Evolutionary conservation across 2,797 vertebrate species (phyloP).

Genomic region (Macrochelys suwanniensis): DNA sequence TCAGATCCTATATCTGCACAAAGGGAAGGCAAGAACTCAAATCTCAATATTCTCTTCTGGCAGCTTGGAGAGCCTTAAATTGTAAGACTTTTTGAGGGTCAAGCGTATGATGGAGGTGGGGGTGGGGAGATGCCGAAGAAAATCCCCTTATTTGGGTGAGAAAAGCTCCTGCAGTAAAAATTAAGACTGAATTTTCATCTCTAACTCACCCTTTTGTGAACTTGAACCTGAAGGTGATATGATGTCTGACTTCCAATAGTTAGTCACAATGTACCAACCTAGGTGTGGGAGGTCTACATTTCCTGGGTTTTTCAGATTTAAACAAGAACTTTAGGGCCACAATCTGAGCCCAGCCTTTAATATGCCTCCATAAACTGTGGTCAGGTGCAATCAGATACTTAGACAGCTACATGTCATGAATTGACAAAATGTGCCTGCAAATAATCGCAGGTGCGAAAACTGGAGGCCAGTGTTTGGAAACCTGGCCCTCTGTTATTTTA

Average conservation of each 20-base stretch:
- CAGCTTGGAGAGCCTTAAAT: background rate
- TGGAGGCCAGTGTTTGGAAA: slow-evolving; percentile 11
- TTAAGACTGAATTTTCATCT: background rate
- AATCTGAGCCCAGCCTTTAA: background rate
- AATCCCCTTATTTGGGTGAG: background rate
- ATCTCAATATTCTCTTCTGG: background rate
- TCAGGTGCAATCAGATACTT: background rate
- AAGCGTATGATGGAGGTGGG: background rate
- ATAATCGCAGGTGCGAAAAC: slow-evolving; percentile 9
- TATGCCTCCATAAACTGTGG: background rate
- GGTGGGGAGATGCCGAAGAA: background rate
- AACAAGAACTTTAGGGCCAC: background rate
- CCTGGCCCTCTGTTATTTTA: background rate
- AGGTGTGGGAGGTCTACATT: background rate
- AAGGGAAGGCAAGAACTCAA: background rate
- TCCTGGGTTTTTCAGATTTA: background rate
- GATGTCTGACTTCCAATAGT: background rate
- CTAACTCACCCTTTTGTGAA: background rate
- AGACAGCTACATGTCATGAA: background rate
- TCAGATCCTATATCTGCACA: background rate
- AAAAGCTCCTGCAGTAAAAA: background rate
- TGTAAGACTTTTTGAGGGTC: background rate
- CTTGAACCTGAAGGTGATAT: background rate
- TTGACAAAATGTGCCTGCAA: slow-evolving; percentile 1
- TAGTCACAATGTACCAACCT: background rate